Percentiles rank a stretch among this genome's conserved stretches.
These are phyloP conservation scores for Peucedramus taeniatus DNA, from an alignment of 2,113 vertebrate species.

Conservation along the genomic window DNA sequence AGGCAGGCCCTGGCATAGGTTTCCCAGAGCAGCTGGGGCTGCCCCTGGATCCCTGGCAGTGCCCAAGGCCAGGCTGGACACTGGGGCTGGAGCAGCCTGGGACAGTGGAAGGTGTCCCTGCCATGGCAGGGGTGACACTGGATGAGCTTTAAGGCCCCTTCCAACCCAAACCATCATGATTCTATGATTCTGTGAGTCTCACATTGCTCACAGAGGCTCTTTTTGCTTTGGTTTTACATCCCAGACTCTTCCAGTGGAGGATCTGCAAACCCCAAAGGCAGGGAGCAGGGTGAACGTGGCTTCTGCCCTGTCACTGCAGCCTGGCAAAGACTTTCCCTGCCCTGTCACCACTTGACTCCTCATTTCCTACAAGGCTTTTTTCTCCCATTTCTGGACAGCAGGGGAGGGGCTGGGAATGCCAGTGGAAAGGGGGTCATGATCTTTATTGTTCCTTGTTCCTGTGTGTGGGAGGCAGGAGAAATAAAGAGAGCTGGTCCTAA, in stretches of 20 bases:
- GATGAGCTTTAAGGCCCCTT: background rate
- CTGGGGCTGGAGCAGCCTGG: background rate
- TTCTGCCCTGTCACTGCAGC: background rate
- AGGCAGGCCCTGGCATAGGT: background rate
- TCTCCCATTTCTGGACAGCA: background rate
- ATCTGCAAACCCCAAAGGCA: background rate
- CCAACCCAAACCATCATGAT: background rate
- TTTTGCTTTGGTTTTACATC: background rate
- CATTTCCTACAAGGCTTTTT: background rate
- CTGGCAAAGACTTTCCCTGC: background rate
- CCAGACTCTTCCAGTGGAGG: accelerated
- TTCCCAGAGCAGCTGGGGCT: background rate
- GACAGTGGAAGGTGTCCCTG: background rate
- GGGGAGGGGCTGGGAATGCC: accelerated
- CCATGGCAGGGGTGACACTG: background rate
- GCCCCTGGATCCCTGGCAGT: background rate
- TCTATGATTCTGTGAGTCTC: accelerated
- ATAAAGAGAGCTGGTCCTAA: background rate
- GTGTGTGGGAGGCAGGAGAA: background rate
- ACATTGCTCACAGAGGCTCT: background rate
- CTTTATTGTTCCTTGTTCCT: background rate
- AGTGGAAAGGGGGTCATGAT: background rate
- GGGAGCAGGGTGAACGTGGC: background rate
- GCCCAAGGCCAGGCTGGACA: background rate
- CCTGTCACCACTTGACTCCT: background rate